Percentiles rank a stretch among this genome's conserved stretches.
Conservation (phyloP, 2,888 invertebrate species). For the Gandaritis pyraliata region DNA sequence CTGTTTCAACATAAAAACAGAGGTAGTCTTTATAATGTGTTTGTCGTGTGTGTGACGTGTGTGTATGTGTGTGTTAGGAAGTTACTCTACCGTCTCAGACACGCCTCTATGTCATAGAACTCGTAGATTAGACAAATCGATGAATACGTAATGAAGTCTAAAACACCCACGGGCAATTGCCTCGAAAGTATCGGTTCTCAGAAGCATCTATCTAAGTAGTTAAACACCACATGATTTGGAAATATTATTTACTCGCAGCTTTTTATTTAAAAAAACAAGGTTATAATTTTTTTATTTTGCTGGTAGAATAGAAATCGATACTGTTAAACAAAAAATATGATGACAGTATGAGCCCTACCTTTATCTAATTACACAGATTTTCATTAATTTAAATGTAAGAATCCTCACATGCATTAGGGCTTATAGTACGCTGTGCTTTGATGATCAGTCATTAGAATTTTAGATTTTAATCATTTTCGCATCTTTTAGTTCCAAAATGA, state of each 20-base stretch:
- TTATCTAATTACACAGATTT: too few relatives aligned
- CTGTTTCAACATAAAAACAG: slow-evolving; percentile 4
- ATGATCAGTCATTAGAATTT: too few relatives aligned
- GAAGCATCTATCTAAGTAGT: slow-evolving; percentile 17
- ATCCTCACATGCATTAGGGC: too few relatives aligned
- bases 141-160: slow-evolving; percentile 29
- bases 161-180: slow-evolving; percentile 23
- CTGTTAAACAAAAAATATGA: too few relatives aligned
- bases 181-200: slow-evolving; percentile 26
- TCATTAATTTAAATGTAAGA: too few relatives aligned
- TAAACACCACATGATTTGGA: slow-evolving; percentile 11
- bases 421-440: too few relatives aligned
- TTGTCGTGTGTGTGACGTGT: too few relatives aligned
- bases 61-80: too few relatives aligned
- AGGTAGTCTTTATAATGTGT: slow-evolving; percentile 8
- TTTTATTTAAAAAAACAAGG: too few relatives aligned
- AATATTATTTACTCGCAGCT: not conserved
- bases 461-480: not conserved
- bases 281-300: too few relatives aligned
- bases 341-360: too few relatives aligned
- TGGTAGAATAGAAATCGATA: too few relatives aligned
- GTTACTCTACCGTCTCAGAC: slow-evolving; percentile 11
- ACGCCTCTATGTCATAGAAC: slow-evolving; percentile 33
- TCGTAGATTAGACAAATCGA: slow-evolving; percentile 32
- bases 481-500: not conserved